Evolutionary conservation across 2,797 vertebrate species (phyloP).

Genomic region (Lateolabrax maculatus): DNA sequence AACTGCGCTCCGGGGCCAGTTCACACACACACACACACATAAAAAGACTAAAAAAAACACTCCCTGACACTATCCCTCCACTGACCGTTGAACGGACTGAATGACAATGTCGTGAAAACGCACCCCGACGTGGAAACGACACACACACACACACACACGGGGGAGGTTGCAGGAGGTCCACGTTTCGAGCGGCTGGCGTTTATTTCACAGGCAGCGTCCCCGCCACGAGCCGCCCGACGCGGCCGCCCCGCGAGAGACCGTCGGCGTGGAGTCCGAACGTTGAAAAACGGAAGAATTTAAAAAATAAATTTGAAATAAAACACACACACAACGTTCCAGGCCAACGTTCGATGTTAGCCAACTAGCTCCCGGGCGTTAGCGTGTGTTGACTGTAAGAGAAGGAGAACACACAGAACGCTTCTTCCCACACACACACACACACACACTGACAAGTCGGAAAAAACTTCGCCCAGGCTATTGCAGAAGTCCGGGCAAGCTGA

Average conservation of each 20-base stretch:
- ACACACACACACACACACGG: no score
- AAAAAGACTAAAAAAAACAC: no score
- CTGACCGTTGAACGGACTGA: not conserved
- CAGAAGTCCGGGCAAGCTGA: slow-evolving; percentile 5
- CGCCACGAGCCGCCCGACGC: no score
- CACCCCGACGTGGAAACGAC: not conserved
- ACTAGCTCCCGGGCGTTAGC: slow-evolving; percentile 73
- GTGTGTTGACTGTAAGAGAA: slow-evolving; percentile 44
- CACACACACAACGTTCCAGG: slow-evolving; percentile 38
- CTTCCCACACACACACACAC: no score
- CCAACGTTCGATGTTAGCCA: slow-evolving; percentile 71
- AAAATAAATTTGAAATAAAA: no score
- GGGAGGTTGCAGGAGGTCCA: not conserved
- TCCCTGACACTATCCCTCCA: no score
- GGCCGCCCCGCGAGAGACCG: slow-evolving; percentile 25
- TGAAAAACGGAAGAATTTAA: no score
- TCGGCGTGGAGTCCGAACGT: slow-evolving; percentile 23
- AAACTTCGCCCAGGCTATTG: slow-evolving; percentile 47
- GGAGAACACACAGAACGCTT: slow-evolving; percentile 38
- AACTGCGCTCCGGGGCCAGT: no score
- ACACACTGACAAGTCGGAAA: slow-evolving; percentile 64
- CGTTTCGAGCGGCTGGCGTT: not conserved
- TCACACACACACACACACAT: no score
- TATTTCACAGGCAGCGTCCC: slow-evolving; percentile 5
- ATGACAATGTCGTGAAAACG: slow-evolving; percentile 21